Evolutionary conservation across 1,140 invertebrate species (phyloP).

Genomic region (Cydia splendana): DNA sequence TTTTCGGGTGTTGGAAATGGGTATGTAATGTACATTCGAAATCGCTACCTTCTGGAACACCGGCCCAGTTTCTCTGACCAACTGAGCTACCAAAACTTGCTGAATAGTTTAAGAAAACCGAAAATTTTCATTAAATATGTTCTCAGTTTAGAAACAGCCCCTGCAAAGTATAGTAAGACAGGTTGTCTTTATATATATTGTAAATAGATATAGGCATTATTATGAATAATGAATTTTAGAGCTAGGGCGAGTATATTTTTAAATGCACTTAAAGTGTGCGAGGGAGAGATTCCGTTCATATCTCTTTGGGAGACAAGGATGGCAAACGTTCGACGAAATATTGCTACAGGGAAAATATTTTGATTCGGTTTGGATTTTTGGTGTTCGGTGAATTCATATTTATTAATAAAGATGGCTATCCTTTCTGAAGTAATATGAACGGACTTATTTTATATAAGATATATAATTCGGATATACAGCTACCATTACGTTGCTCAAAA

Average conservation of each 20-base stretch:
- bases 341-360: constrained; percentile 1
- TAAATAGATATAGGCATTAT: constrained; percentile 30
- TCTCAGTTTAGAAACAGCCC: not conserved
- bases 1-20: no score
- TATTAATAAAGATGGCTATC: not conserved
- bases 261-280: constrained; percentile 8
- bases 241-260: not conserved
- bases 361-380: not conserved
- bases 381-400: not conserved
- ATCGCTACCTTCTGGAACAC: no score
- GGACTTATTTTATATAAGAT: constrained; percentile 11
- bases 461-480: constrained; percentile 8
- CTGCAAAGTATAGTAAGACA: not conserved
- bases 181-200: constrained; percentile 25
- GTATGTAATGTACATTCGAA: no score
- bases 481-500: not conserved
- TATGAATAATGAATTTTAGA: constrained; percentile 26
- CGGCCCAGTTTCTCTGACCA: no score
- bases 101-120: no score
- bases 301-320: not conserved
- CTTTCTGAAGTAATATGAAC: not conserved
- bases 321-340: not conserved
- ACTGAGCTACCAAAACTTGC: no score
- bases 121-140: no score
- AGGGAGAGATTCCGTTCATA: constrained; percentile 16